Conservation (phyloP, 2,113 vertebrate species). For the Capreolus pygargus region DNA sequence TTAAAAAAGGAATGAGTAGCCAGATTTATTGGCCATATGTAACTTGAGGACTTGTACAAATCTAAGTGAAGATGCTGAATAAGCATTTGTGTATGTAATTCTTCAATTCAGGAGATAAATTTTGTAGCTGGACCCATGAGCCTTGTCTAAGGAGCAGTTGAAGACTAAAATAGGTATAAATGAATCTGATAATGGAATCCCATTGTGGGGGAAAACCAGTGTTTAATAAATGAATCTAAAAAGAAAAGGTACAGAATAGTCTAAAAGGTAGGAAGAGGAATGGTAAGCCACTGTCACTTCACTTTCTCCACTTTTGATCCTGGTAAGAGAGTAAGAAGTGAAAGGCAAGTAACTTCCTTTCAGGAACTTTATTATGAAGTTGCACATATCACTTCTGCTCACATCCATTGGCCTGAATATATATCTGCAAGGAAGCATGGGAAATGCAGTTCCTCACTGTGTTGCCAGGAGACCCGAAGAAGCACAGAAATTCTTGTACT, state of each 20-base stretch:
- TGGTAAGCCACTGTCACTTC: neutral
- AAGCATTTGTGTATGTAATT: neutral
- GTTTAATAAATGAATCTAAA: neutral
- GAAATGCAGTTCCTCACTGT: neutral
- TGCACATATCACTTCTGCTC: neutral
- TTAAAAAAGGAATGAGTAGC: neutral
- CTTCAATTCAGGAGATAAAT: neutral
- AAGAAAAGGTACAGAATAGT: neutral
- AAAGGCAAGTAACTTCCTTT: neutral
- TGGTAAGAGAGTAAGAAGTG: neutral
- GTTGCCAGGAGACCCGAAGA: neutral
- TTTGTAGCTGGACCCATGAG: neutral
- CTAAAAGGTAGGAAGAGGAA: neutral
- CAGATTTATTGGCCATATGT: neutral
- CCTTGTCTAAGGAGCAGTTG: neutral
- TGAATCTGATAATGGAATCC: neutral
- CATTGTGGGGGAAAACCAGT: neutral
- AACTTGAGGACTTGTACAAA: neutral
- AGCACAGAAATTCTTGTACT: neutral
- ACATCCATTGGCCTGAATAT: neutral
- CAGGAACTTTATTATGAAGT: neutral
- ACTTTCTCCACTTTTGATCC: neutral
- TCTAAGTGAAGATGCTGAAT: neutral
- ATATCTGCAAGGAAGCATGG: neutral
- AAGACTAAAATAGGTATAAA: neutral